Base-by-base conservation (phyloP, 1,140 invertebrate genomes). In the Diorhabda sublineata region DNA sequence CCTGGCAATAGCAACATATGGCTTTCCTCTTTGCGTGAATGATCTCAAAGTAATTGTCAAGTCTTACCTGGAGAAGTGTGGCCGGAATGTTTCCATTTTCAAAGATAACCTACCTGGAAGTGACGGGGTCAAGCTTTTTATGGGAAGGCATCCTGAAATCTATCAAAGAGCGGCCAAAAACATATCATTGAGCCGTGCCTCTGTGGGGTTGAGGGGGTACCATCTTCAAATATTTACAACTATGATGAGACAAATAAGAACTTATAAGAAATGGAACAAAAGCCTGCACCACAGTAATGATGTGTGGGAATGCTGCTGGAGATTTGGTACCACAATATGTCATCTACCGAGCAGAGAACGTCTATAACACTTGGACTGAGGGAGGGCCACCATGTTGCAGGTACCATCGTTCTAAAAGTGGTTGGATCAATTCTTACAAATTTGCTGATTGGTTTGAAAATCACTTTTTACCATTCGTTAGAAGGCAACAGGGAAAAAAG, bases 391-490 rank as follows among this genome's bases (percentile, higher is more conserved):
- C 60, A 52, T 70, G 69, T 3, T 65, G 72, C 6, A 65, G 77
- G 42, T 83, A 79, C 70, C 82, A 82, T 69, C 57, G 77, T 5
- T 75, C 74, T 61, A 69, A 70, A 69, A 71, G 77, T 77, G 82
- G 80, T 64, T 77, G 77, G 74, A 72, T 81, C 75, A 74, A 80
- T 42, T 60, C 57, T 45, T 3, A 7, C 2, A 66, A 62, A 58
- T 83, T 82, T 75, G 75, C 78, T 64, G 75, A 83, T 63, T 83
- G 77, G 77, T 77, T 82, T 68, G 64, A 67, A 45, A 76, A 61
- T 67, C 73, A 70, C 42, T 11, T 74, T 42, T 47, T 76, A 8
- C 73, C 65, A 69, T 70, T 64, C 59, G 70, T 77, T 3, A 74
- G 73, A 67, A 68, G 71, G 4, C 69, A 74, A 69, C 42, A 64